These are phyloP conservation scores for Stichodactyla mertensii DNA, from an alignment of 64 coral and sea anemone species.

Conservation along the genomic window DNA sequence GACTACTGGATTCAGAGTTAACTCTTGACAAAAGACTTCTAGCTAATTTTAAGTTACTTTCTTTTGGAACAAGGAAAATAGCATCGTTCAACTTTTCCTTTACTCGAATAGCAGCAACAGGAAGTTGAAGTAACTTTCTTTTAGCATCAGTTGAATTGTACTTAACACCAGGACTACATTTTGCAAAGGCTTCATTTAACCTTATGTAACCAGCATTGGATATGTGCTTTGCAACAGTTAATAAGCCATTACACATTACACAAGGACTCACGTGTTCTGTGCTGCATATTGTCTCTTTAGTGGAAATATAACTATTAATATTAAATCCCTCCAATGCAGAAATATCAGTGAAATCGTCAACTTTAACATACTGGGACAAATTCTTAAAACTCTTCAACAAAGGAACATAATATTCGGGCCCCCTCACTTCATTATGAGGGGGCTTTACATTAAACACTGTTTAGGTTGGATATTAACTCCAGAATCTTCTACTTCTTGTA, in stretches of 20 bases:
- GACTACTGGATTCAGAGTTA: no score
- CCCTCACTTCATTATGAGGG: not conserved
- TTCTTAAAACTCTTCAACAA: constrained; percentile 39
- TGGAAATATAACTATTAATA: constrained; percentile 18
- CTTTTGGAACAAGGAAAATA: constrained; percentile 28
- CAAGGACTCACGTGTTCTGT: no score
- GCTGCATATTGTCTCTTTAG: constrained; percentile 21
- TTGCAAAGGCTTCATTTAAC: constrained; percentile 53
- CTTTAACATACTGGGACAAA: constrained; percentile 37
- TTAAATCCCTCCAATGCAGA: constrained; percentile 54
- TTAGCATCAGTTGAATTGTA: constrained; percentile 49
- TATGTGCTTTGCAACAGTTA: constrained; percentile 40
- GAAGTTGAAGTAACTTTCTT: constrained; percentile 58
- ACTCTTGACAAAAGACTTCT: constrained; percentile 30
- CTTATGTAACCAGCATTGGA: constrained; percentile 41
- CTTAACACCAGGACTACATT: constrained; percentile 34
- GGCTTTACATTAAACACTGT: no score
- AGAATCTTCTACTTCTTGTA: no score
- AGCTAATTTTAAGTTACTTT: constrained; percentile 10
- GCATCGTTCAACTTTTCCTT: constrained; percentile 23
- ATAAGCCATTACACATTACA: no score
- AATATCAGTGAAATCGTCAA: constrained; percentile 51
- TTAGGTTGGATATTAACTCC: no score
- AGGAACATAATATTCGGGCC: constrained; percentile 4
- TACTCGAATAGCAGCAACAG: constrained; percentile 39